Conservation (phyloP, 2,797 vertebrate genomes). For the Sebastes hopkinsi region DNA sequence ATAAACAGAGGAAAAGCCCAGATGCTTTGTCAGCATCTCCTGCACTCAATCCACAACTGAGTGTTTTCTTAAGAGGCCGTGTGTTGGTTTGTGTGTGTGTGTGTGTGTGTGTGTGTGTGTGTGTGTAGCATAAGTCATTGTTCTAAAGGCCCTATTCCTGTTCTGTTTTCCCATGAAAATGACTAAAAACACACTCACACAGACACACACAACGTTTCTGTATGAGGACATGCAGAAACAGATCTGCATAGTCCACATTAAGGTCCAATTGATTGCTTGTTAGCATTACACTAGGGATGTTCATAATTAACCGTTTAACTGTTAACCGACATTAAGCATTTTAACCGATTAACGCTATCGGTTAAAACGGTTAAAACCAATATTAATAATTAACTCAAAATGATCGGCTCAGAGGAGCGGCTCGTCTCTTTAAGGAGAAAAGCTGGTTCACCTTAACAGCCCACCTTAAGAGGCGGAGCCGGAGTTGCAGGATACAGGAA, state of each 20-base stretch:
- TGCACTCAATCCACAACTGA: slow-evolving; percentile 23
- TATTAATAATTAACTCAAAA: no score
- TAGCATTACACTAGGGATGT: not conserved
- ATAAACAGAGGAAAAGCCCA: slow-evolving; percentile 41
- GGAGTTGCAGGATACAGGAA: no score
- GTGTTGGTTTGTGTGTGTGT: slow-evolving; percentile 1
- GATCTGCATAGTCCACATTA: not conserved
- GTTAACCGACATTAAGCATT: no score
- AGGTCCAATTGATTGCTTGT: not conserved
- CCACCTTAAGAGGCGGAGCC: no score
- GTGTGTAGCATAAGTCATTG: slow-evolving; percentile 28
- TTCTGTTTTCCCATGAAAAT: slow-evolving; percentile 15
- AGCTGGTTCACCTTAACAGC: no score
- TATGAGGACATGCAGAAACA: not conserved
- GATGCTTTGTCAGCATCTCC: slow-evolving; percentile 46
- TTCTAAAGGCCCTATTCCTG: slow-evolving; percentile 39
- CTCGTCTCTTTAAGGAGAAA: no score
- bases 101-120: not conserved
- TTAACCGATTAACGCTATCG: no score
- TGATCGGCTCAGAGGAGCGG: no score
- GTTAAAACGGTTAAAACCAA: no score
- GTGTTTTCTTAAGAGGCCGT: slow-evolving; percentile 28
- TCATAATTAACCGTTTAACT: no score
- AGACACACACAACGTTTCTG: not conserved
- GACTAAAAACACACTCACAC: not conserved